These are phyloP conservation scores for Ptychobarbus kaznakovi DNA, from an alignment of 2,797 vertebrate genomes.

Conservation along the genomic window DNA sequence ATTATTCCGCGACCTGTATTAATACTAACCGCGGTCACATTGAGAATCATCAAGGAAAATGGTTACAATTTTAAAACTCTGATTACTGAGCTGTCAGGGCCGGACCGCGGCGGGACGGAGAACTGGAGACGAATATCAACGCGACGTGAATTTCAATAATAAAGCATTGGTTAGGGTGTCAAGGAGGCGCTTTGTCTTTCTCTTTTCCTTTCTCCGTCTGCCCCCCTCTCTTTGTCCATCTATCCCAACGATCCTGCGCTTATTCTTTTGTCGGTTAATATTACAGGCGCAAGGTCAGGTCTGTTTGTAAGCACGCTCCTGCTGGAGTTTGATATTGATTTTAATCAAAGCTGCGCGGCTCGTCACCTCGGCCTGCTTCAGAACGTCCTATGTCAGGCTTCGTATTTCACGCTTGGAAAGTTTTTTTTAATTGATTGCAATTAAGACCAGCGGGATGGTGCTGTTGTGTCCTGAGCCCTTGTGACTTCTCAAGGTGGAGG, in stretches of 20 bases:
- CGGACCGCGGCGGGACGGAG: constrained; percentile 62
- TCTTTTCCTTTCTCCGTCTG: neutral
- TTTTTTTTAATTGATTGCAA: constrained; percentile 83
- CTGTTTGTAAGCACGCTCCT: constrained; percentile 33
- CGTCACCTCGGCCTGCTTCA: constrained; percentile 26
- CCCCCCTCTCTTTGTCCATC: neutral
- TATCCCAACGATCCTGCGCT: neutral
- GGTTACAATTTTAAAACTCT: constrained; percentile 50
- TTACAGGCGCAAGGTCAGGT: constrained; percentile 56
- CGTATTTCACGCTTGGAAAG: constrained; percentile 79
- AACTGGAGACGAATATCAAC: constrained; percentile 72
- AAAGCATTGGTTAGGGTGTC: constrained; percentile 68
- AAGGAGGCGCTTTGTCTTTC: constrained; percentile 18
- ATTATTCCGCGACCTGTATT: constrained; percentile 68
- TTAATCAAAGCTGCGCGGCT: constrained; percentile 48
- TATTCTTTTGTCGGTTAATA: constrained; percentile 21
- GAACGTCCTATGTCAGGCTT: constrained; percentile 69
- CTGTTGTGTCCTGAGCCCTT: constrained; percentile 4
- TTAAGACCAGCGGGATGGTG: constrained; percentile 69
- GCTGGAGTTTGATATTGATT: constrained; percentile 54
- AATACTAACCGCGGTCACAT: constrained; percentile 67
- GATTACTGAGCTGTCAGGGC: constrained; percentile 58
- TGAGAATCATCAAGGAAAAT: constrained; percentile 68
- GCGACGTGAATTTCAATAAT: constrained; percentile 73
- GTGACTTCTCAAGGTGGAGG: neutral